Evolutionary conservation across 1,140 invertebrate species (phyloP).

Genomic region (Idris sp.): DNA sequence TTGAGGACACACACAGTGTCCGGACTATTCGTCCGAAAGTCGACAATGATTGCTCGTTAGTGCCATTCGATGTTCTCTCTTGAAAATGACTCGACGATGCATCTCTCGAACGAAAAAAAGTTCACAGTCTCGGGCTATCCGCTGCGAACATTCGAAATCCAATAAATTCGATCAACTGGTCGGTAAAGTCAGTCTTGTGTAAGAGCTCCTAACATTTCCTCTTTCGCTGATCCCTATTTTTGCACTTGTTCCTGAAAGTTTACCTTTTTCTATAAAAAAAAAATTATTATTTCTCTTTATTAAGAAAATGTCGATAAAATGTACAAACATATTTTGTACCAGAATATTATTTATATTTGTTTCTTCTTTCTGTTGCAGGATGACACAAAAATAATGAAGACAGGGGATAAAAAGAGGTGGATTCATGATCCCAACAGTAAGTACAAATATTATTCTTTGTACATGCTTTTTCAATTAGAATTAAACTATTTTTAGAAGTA

Average conservation of each 20-base stretch:
- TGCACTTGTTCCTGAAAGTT: slow-evolving; percentile 27
- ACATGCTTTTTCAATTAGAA: no score
- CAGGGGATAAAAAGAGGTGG: slow-evolving; percentile 84
- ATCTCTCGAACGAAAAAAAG: slow-evolving; percentile 8
- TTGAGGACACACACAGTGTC: slow-evolving; percentile 2
- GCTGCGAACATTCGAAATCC: slow-evolving; percentile 18
- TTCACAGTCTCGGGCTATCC: slow-evolving; percentile 9
- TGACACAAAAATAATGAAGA: slow-evolving; percentile 77
- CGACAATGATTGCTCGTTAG: slow-evolving; percentile 41
- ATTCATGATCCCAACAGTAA: slow-evolving; percentile 87
- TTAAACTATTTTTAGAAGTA: no score
- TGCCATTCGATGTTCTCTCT: slow-evolving; percentile 16
- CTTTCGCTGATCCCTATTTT: not conserved
- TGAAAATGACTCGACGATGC: slow-evolving; percentile 6
- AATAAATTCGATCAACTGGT: slow-evolving; percentile 25
- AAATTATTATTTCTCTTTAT: slow-evolving; percentile 39
- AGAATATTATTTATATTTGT: slow-evolving; percentile 36
- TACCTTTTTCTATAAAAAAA: slow-evolving; percentile 10
- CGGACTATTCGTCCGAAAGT: slow-evolving; percentile 17
- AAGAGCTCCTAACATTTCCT: slow-evolving; percentile 21
- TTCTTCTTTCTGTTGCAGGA: slow-evolving; percentile 74
- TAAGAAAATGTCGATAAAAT: not conserved
- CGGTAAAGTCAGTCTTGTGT: slow-evolving; percentile 13
- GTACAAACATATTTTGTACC: slow-evolving; percentile 25
- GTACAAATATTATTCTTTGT: no score